These are phyloP conservation scores for Desoria tigrina DNA, from an alignment of 2,888 invertebrate genomes.

Conservation along the genomic window DNA sequence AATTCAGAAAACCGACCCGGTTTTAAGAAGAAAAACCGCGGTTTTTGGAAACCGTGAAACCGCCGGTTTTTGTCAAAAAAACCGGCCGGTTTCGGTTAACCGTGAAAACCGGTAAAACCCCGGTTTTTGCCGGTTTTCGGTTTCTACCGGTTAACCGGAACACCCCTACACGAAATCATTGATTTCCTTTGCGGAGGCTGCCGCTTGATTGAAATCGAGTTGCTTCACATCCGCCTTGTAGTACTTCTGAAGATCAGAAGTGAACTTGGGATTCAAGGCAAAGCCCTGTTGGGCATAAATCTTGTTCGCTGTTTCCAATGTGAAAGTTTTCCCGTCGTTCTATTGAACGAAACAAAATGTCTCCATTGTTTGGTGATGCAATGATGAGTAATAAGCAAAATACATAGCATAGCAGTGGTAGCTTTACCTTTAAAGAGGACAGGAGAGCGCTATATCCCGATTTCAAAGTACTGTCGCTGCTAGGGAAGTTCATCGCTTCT, in stretches of 20 bases:
- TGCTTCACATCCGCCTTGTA: constrained; percentile 51
- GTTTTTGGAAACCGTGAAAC: too few species aligned
- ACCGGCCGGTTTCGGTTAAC: too few species aligned
- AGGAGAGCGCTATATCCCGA: constrained; percentile 40
- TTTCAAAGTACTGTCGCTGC: constrained; percentile 35
- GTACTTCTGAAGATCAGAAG: constrained; percentile 46
- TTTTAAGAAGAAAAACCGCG: too few species aligned
- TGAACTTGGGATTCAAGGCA: constrained; percentile 40
- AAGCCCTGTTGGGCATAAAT: constrained; percentile 54
- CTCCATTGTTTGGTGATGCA: background rate
- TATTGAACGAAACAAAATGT: constrained; percentile 1
- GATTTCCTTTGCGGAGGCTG: constrained; percentile 53
- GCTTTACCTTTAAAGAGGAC: constrained; percentile 19
- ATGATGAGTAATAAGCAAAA: background rate
- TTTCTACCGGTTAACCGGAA: too few species aligned
- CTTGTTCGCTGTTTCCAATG: constrained; percentile 55
- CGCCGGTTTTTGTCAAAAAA: too few species aligned
- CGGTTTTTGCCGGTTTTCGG: too few species aligned
- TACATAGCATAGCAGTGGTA: too few species aligned
- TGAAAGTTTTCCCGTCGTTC: constrained; percentile 45
- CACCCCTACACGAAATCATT: too few species aligned
- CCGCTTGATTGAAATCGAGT: constrained; percentile 54
- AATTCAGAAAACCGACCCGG: too few species aligned
- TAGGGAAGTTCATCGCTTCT: constrained; percentile 32
- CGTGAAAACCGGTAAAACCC: too few species aligned